Base-by-base conservation (phyloP, 2,888 invertebrate species). In the Pristionchus exspectatus region DNA sequence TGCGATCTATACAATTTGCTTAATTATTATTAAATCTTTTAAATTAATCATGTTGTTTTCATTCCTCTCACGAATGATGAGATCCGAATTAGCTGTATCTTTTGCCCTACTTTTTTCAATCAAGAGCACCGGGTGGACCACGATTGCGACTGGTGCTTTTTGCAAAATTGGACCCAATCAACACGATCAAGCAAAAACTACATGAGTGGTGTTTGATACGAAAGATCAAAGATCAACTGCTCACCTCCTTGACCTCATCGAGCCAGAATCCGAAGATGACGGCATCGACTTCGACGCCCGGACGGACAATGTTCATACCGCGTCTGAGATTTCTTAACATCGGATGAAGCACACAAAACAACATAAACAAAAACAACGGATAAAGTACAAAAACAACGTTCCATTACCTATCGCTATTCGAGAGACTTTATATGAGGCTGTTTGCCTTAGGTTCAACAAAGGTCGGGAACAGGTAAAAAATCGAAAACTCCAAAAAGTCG, bases 241-340 rank as follows among this genome's bases (percentile, higher is more conserved):
- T 50, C 7, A 89, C 89, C 59, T 89, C 89, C 38, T 81, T 44
- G 24, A 94, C 93, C 90, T 94, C 92, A 91, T 95, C 94, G 38
- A 94, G 81, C 90, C 92, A 93, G 90, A 92, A 92, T 2, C 94
- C 94, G 81, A 94, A 94, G 30, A 94, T 87, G 1, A 94, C 93
- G 24, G 94, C 91, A 16, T 91, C 90, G 4, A 94, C 93, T 18
- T 66, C 59, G 14, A 90, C 90, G 83, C 93, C 91, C 12, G 94
- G 93, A 44, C 92, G 90, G 0, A 94, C 94, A 38, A 94, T 90
- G 66, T 91, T 90, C 3, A 21, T 2, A n/a, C 81, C 81, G n/a
- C 81, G 50, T 33, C 54, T 88, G 50, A 5, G n/a, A 66, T 2
- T 12, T 18, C 10, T 4, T 59, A 5, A 24, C 21, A 56, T 44